Base-by-base conservation (phyloP, 2,888 invertebrate species). In the Diplolepis rosae region DNA sequence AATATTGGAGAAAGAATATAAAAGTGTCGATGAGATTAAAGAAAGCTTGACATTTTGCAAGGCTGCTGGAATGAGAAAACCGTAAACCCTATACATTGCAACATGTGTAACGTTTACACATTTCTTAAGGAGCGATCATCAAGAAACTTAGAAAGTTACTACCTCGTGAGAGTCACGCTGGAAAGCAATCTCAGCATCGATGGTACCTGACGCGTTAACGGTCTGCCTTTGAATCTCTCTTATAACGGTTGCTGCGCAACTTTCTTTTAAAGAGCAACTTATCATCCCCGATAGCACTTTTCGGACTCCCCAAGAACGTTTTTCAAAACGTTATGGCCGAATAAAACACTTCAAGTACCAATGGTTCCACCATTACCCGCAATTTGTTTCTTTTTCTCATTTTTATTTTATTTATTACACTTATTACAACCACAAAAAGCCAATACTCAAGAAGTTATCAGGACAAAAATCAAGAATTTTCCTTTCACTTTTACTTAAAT, bases 191-290 rank as follows among this genome's bases (percentile, higher is more conserved):
- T 32, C 24, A 24, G 35, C 22, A 56, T 35, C 56, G 56, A 35
- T 35, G n/a, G 13, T 35, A 35, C 35, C 61, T 61, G n/a, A 13
- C 35, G 35, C 24, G 61, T 61, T 61, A 61, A 61, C n/a, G 61
- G 56, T 39, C 24, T 15, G 39, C 39, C 56, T 56, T 54, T 50
- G 50, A 50, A 50, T 50, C 50, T 50, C 27, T 50, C 24, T 24
- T 54, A 54, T 22, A 56, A 56, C 56, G 5, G 56, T 35, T 32
- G 56, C 18, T 7, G 56, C 61, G n/a, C 24, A 61, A 61, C 35
- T 61, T 35, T 39, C 61, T 61, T 61, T 61, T 61, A 61, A 61
- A 61, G 61, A 61, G 61, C 61, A 24, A 39, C 61, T 61, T 61
- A 61, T 61, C 61, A 61, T 39, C 61, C 61, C 27, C 39, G 32